phyloP scores from a whole-genome alignment of 2,113 vertebrate species.

The Dipodomys stephensi region DNA sequence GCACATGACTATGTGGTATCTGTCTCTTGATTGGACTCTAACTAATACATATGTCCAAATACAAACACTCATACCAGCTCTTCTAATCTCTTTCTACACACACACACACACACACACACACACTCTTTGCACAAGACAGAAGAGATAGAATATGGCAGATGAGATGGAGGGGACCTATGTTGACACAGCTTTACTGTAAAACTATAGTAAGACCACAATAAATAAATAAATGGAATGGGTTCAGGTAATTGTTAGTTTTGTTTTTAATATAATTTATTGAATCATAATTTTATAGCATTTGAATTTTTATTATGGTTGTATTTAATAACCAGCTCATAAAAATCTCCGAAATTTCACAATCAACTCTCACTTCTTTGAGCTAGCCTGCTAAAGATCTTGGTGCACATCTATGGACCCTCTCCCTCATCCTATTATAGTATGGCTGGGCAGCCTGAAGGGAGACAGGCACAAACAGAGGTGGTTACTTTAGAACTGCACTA shows the following conservation, averaged over 20 bases:
- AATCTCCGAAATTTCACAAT: conserved; percentile 30
- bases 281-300: conserved; percentile 39
- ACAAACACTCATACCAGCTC: neutral
- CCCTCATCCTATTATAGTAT: neutral
- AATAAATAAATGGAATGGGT: neutral
- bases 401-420: neutral
- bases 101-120: neutral
- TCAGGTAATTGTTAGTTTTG: conserved; percentile 38
- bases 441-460: neutral
- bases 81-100: too few relatives aligned
- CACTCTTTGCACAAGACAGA: neutral
- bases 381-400: neutral
- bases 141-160: neutral
- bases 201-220: too few relatives aligned
- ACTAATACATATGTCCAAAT: neutral
- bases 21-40: neutral
- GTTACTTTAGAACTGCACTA: neutral
- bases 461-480: neutral
- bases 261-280: conserved; percentile 35
- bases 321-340: conserved; percentile 50
- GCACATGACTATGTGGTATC: neutral
- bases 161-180: neutral
- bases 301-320: conserved; percentile 49
- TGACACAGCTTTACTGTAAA: neutral
- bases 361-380: neutral